These are phyloP conservation scores for Micropoecilia bifurca DNA, from an alignment of 2,797 vertebrate species.

Conservation along the genomic window DNA sequence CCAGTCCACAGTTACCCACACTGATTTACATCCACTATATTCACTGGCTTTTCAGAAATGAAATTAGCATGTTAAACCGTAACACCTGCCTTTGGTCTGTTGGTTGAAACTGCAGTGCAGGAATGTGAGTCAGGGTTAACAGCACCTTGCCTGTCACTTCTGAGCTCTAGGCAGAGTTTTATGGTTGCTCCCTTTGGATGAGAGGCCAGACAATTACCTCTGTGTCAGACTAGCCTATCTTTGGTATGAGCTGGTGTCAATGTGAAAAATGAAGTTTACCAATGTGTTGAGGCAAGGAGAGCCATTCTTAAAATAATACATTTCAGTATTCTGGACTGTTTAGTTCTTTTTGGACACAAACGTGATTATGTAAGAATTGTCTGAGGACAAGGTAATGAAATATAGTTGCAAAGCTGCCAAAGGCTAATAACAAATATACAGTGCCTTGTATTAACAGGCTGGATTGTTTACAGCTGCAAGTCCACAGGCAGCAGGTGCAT, in stretches of 20 bases:
- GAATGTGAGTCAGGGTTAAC: neutral
- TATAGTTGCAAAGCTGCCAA: neutral
- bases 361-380: neutral
- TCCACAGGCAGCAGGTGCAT: neutral
- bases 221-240: constrained; percentile 7
- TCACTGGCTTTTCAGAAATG: neutral
- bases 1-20: neutral
- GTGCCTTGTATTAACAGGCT: neutral
- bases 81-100: neutral
- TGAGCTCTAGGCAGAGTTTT: neutral
- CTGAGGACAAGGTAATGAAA: neutral
- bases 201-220: constrained; percentile 7
- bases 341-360: neutral
- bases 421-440: no score
- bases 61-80: neutral
- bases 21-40: neutral
- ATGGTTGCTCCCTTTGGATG: neutral
- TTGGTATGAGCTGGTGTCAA: constrained; percentile 3
- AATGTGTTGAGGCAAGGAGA: neutral
- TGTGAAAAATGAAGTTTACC: neutral
- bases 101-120: neutral
- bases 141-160: neutral
- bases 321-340: neutral
- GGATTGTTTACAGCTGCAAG: neutral
- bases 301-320: neutral